A percentile compares a stretch with the other conserved stretches of the same genome.
phyloP scores from a whole-genome alignment of 2,113 vertebrate species.

The Hyla sarda region DNA sequence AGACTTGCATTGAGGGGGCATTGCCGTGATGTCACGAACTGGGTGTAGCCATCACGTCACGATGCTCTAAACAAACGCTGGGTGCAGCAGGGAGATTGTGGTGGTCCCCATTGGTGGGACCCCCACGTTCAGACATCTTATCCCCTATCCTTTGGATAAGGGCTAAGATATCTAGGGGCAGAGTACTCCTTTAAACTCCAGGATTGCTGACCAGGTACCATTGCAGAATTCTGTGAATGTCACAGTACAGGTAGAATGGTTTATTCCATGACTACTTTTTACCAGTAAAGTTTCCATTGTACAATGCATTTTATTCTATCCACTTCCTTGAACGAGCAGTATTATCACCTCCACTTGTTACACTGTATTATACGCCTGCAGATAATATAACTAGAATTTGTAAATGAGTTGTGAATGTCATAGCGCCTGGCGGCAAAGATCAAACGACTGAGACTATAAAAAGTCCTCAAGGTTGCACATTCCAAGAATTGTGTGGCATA shows the following conservation, averaged over 20 bases:
- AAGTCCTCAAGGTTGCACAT: conserved; percentile 11
- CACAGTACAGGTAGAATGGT: neutral
- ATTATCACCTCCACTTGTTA: conserved; percentile 1
- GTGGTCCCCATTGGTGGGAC: no score
- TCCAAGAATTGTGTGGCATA: conserved; percentile 7
- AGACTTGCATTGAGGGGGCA: no score
- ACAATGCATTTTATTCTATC: no score
- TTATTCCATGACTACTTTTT: neutral
- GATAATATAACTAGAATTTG: neutral
- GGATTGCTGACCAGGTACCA: neutral
- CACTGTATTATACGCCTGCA: no score
- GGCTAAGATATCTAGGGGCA: no score
- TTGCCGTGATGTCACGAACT: no score
- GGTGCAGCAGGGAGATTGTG: no score
- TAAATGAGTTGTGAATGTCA: neutral
- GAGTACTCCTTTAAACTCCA: no score
- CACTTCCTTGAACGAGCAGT: neutral
- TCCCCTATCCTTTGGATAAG: no score
- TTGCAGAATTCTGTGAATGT: neutral
- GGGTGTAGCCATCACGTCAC: no score
- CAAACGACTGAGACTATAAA: neutral
- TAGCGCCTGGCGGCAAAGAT: neutral
- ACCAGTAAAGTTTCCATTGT: neutral
- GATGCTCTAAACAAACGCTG: no score
- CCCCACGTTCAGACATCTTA: no score